Base-by-base conservation (phyloP, 2,113 vertebrate genomes). In the Thinocorus orbignyianus region DNA sequence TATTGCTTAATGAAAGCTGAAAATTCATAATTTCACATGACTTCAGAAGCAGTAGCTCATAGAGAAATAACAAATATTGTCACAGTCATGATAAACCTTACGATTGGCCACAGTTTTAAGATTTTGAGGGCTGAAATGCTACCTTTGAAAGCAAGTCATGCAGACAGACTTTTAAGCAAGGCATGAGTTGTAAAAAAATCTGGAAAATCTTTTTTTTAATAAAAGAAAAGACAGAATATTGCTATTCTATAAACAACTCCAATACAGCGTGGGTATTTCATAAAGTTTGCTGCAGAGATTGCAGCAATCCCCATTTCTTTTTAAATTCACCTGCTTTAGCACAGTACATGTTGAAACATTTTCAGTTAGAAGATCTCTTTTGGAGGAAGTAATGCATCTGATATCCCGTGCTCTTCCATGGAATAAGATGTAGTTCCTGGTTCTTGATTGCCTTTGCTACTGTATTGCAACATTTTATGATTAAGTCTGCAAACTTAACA, bases 401-500 rank as follows among this genome's bases (percentile, higher is more conserved):
- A 62, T 73, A 90, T 37, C 31, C 68, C 1, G 2, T 7, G 57
- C 26, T 88, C 20, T 52, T 71, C 20, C 20, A 65, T 3, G 7
- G 64, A 76, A 68, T 83, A 68, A 74, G 69, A 78, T 55, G 35
- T 58, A 87, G 66, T 91, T 90, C 74, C 66, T 55, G 17, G 31
- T 69, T 92, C 87, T 87, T 96, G 91, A 96, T 96, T 95, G 86
- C 81, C 44, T 84, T 91, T 79, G 51, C 68, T 73, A 72, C 54
- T 91, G 93, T 96, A 88, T 58, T 93, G 85, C 90, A 95, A 97
- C 93, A 95, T 90, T 92, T 95, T 90, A 86, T 95, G 81, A 95
- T 96, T 96, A 91, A 93, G 90, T 93, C 87, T 88, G 93, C 94
- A 96, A 96, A 95, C 81, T 90, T 80, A 65, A 85, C 82, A 96